Conservation (phyloP, 2,888 invertebrate genomes). For the Xylocampa areola region DNA sequence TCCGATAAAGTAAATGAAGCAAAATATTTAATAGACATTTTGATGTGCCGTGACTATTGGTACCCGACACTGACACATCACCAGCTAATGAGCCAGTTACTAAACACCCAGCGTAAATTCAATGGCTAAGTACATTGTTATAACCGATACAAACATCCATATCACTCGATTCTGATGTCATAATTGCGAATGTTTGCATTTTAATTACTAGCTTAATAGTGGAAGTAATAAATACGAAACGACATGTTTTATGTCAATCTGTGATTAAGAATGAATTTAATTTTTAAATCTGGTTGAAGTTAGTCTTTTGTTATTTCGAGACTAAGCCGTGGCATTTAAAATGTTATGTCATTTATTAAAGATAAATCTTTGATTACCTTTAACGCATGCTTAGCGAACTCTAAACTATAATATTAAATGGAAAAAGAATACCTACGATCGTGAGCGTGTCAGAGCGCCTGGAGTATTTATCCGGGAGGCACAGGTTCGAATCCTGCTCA, state of each 20-base stretch:
- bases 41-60: slow-evolving; percentile 39
- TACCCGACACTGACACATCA: slow-evolving; percentile 62
- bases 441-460: no score
- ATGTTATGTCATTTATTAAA: no score
- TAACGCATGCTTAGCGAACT: no score
- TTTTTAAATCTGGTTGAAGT: no score
- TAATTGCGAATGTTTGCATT: slow-evolving; percentile 70
- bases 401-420: no score
- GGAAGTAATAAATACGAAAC: slow-evolving; percentile 34
- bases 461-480: no score
- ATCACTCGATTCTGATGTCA: slow-evolving; percentile 70
- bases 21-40: slow-evolving; percentile 44
- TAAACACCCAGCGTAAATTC: slow-evolving; percentile 73
- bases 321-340: no score
- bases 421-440: no score
- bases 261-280: background rate
- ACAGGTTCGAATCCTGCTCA: no score
- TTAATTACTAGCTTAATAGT: slow-evolving; percentile 62
- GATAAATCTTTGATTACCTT: no score
- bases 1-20: slow-evolving; percentile 31
- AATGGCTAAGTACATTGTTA: slow-evolving; percentile 72
- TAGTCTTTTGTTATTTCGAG: no score
- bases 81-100: slow-evolving; percentile 71
- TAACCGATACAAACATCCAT: slow-evolving; percentile 67
- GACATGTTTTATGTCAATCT: slow-evolving; percentile 25